phyloP scores from a whole-genome alignment of 2,888 invertebrate genomes.

The Shargacucullia verbasci region DNA sequence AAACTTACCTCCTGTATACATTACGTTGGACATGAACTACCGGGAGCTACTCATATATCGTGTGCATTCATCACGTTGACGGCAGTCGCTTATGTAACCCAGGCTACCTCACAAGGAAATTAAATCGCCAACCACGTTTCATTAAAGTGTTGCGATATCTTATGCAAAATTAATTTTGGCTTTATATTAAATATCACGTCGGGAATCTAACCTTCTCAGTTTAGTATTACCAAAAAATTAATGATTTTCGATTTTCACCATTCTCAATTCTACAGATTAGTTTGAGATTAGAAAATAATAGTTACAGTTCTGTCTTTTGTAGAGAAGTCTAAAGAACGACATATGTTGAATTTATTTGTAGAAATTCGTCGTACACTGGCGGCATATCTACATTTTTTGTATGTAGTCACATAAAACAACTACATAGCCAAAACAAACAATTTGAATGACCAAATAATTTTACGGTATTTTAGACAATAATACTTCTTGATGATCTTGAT shows the following conservation, averaged over 20 bases:
- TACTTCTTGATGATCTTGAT: not conserved
- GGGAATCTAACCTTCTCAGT: no score
- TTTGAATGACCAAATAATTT: not conserved
- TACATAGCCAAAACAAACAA: not conserved
- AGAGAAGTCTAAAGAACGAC: not conserved
- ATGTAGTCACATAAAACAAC: not conserved
- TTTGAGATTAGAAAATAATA: no score
- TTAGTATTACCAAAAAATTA: no score
- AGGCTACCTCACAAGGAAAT: constrained; percentile 4
- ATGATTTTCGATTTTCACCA: no score
- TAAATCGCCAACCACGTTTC: constrained; percentile 8
- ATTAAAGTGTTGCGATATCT: constrained; percentile 2
- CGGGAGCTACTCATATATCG: constrained; percentile 1
- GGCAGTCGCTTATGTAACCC: constrained; percentile 1
- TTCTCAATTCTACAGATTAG: no score
- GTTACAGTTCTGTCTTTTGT: no score
- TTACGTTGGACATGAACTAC: constrained; percentile 15
- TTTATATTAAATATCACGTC: no score
- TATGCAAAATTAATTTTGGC: no score
- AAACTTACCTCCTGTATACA: constrained; percentile 7
- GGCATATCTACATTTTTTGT: not conserved
- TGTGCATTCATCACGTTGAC: constrained; percentile 25
- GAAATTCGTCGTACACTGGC: not conserved
- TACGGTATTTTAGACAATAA: not conserved
- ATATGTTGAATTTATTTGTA: not conserved